Evolutionary conservation across 2,888 invertebrate genomes (phyloP).

Genomic region (Aphidius colemani): DNA sequence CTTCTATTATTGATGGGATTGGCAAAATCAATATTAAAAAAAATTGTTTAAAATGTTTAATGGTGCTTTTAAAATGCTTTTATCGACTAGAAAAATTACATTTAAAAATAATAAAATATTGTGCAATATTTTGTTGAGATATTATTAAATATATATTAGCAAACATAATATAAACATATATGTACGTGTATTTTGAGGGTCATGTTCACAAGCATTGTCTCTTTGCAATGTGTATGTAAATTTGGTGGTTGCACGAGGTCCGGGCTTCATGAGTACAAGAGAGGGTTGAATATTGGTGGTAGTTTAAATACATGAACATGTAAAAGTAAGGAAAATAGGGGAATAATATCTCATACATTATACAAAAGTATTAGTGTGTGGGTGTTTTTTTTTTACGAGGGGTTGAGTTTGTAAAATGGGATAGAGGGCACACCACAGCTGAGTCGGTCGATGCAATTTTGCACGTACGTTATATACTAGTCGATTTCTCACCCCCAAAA

Average conservation of each 20-base stretch:
- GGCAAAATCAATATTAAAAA: too few relatives aligned
- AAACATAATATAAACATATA: too few relatives aligned
- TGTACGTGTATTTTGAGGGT: conserved; percentile 55
- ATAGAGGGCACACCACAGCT: conserved; percentile 37
- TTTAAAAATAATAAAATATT: too few relatives aligned
- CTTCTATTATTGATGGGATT: too few relatives aligned
- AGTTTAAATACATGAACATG: conserved; percentile 2
- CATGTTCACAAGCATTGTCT: conserved; percentile 54
- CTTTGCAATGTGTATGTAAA: conserved; percentile 32
- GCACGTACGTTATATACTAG: conserved; percentile 47
- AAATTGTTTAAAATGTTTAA: too few relatives aligned
- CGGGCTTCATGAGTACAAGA: conserved; percentile 41
- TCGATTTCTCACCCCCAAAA: conserved; percentile 34
- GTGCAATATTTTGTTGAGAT: too few relatives aligned
- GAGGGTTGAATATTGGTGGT: conserved; percentile 12
- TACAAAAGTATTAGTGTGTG: conserved; percentile 7
- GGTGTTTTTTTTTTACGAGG: neutral
- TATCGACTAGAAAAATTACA: too few relatives aligned
- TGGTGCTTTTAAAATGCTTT: too few relatives aligned
- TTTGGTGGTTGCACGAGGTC: conserved; percentile 58
- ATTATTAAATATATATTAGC: too few relatives aligned
- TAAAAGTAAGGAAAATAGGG: conserved; percentile 12
- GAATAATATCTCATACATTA: conserved; percentile 16
- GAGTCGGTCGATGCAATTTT: conserved; percentile 51
- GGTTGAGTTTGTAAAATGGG: conserved; percentile 19